Evolutionary conservation across 2,797 vertebrate species (phyloP).

Genomic region (Sebastes steindachneri): DNA sequence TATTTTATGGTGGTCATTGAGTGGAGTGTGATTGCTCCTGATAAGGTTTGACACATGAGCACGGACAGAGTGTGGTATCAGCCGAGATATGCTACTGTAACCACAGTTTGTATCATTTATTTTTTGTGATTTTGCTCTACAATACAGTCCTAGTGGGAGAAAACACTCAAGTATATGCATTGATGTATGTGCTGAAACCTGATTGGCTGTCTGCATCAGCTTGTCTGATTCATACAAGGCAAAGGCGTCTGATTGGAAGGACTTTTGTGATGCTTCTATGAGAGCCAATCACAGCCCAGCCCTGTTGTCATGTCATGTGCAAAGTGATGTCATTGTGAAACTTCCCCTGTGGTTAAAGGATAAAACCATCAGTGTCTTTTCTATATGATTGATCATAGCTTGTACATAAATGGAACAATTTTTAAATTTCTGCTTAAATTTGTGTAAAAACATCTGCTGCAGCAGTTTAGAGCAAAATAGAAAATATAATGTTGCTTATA

Average conservation of each 20-base stretch:
- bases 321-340: constrained; percentile 20
- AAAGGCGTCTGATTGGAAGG: not conserved
- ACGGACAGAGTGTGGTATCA: constrained; percentile 2
- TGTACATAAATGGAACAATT: not conserved
- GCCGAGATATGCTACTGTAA: constrained; percentile 13
- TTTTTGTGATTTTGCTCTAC: not conserved
- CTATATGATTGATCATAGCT: not conserved
- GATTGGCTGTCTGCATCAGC: not conserved
- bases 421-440: not conserved
- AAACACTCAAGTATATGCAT: not conserved
- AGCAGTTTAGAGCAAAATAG: not conserved
- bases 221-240: not conserved
- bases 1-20: constrained; percentile 56
- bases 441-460: not conserved
- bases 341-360: not conserved
- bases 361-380: not conserved
- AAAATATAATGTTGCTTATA: not conserved
- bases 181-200: not conserved
- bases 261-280: not conserved
- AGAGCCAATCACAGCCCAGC: constrained; percentile 20
- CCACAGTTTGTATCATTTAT: not conserved
- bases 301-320: constrained; percentile 1
- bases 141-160: no score
- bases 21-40: constrained; percentile 44
- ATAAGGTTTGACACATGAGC: constrained; percentile 38